Base-by-base conservation (phyloP, 2,113 vertebrate genomes). In the Epinephelus fuscoguttatus region DNA sequence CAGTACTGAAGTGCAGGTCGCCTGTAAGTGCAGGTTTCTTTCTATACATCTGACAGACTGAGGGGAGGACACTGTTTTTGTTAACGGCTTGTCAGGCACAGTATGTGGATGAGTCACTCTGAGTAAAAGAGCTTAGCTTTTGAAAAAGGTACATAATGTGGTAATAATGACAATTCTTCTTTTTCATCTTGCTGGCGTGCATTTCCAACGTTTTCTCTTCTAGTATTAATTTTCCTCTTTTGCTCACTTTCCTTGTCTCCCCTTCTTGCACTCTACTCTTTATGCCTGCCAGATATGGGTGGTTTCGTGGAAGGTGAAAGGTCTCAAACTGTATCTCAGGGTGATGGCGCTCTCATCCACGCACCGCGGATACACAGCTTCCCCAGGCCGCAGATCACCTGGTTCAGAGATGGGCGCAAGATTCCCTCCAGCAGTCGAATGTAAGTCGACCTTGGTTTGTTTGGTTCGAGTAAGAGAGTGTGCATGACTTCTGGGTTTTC, bases 401-500 rank as follows among this genome's bases (percentile, higher is more conserved):
- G 98, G 98, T 99, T 99, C 93, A 96, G 97, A 0, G 98, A 99
- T 0, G 98, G 98, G 0, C 96, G 98, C n/a, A 99, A 99, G 92
- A 99, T 99, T 84, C 98, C 98, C 3, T 97, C 98, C 89, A 98
- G 97, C 95, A 97, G 96, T 88, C 97, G 98, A 78, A 97, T 99
- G 98, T 99, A 94, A 97, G 97, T 92, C 5, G n/a, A 11, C 42
- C 25, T 71, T 21, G 19, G 37, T 55, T 71, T 49, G 42, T 78
- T 42, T 62, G 30, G 33, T 52, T 64, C 14, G 25, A 60, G 55
- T 49, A 3, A 45, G 72, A 73, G 27, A 3, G 53, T 7, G 50
- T 55, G 42, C 45, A 68, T 37, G 53, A 40, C 33, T 55, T 6
- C 4, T 70, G 60, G 77, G 69, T 80, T 81, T 75, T 63, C n/a